Base-by-base conservation (phyloP, 2,888 invertebrate species). In the Leptinotarsa peninsularis region DNA sequence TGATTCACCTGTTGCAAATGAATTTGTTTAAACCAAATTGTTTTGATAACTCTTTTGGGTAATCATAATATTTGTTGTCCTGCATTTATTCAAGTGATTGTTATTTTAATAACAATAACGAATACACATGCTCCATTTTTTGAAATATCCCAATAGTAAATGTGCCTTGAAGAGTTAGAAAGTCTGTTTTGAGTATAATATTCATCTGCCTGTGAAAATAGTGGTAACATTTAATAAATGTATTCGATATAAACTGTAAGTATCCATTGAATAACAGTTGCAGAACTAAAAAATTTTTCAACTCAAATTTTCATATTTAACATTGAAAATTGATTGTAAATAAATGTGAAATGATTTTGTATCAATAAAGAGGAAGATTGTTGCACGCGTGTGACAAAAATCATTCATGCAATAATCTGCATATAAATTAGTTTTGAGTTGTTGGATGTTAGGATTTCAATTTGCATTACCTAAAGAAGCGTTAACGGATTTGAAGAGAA, bases 161-260 rank as follows among this genome's bases (percentile, higher is more conserved):
- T 71, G 78, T 78, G 78, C 78, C 78, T 78, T 74, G 15, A 76
- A 76, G 74, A 78, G 76, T 78, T 72, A 66, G 74, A 74, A 74
- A 76, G 72, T 71, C 71, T 78, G 74, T 76, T 78, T 75, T 69
- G 52, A 18, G n/a, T 69, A 69, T 56, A 56, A 56, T 43, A 56
- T 54, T 68, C 17, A 17, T 50, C 21, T 56, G 58, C 70, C 56
- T 60, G 49, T 67, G 54, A 70, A 52, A 33, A 66, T 74, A 74
- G 74, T 72, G 18, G 3, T 76, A 67, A 68, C 50, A 23, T 43
- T 23, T 67, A 50, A 18, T 15, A 56, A 56, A 18, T 23, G 14
- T 54, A 49, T 4, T 43, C 7, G 52, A 21, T 27, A 23, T 58
- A 14, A 15, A 58, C 21, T 14, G 1, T 4, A 21, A 58, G 58